Base-by-base conservation (phyloP, 2,797 vertebrate genomes). In the Harpagifer antarcticus region DNA sequence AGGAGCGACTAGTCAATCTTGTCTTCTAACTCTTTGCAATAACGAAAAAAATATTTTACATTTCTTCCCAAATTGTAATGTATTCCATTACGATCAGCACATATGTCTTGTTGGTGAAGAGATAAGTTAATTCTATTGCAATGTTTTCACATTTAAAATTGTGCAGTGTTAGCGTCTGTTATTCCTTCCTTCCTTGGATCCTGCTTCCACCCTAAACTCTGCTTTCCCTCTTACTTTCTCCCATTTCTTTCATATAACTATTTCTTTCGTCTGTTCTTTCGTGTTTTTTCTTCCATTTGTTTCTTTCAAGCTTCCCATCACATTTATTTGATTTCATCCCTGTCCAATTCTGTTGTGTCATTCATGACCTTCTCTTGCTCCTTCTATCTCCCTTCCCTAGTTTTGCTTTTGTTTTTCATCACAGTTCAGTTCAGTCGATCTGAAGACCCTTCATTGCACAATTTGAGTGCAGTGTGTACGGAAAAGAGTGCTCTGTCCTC, bases 361-460 rank as follows among this genome's bases (percentile, higher is more conserved):
- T 49, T 61, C 45, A 17, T 47, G 33, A 17, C 13, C 17, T 52
- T 47, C 5, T 23, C 60, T 49, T 54, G 5, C 42, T 69, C 40
- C 56, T 0, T 33, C 31, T 23, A 6, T 72, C 74, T 53, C 56
- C 19, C 17, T 15, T 59, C n/a, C 76, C 17, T 54, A 65, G 31
- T 48, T 63, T 72, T 67, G 42, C 54, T 79, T 79, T 79, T 78
- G 56, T 70, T 81, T 80, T 78, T 62, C 74, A 48, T 65, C 71
- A 75, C 63, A 52, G 40, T 69, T 66, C 37, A 52, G 49, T 19
- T 66, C 37, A 52, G 49, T 19, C 10, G 9, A 69, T 84, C 48
- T 71, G 33, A 62, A 40, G 19, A 74, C 68, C 60, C 59, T 62
- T 85, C 54, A 76, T 81, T 74, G 16, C 45, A 27, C 31, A 52